These are phyloP conservation scores for Chlorospingus semifuscus DNA, from an alignment of 2,797 vertebrate species.

Conservation along the genomic window DNA sequence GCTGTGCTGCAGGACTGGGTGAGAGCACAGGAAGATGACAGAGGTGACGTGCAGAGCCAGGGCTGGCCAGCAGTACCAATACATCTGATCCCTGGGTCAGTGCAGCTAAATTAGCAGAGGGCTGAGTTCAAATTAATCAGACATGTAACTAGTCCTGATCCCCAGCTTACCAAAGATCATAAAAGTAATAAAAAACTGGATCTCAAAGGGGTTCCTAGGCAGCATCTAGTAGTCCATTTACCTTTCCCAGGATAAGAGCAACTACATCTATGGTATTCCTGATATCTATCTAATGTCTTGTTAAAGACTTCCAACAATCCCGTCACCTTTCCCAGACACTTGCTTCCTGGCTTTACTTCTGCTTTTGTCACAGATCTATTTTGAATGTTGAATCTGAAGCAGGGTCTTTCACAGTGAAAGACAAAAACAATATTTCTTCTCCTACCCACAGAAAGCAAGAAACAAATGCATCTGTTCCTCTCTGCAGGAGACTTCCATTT, in stretches of 20 bases:
- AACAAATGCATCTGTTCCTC: background rate
- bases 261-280: background rate
- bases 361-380: background rate
- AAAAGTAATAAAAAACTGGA: background rate
- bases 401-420: background rate
- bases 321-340: background rate
- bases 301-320: background rate
- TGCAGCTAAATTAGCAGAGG: background rate
- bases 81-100: background rate
- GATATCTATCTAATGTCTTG: background rate
- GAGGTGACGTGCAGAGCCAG: background rate
- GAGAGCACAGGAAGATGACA: background rate
- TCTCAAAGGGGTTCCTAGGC: background rate
- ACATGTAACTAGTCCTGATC: background rate
- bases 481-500: background rate
- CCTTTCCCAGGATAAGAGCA: background rate
- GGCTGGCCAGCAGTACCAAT: background rate
- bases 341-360: background rate
- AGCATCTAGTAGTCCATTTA: background rate
- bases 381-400: background rate
- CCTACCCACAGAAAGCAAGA: background rate
- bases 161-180: background rate
- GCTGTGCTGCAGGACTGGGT: background rate
- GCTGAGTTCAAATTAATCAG: background rate
- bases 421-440: background rate